A percentile compares a stretch with the other conserved stretches of the same genome.
Evolutionary conservation across 2,797 vertebrate genomes (phyloP).

Genomic region (Hylomyscus alleni): DNA sequence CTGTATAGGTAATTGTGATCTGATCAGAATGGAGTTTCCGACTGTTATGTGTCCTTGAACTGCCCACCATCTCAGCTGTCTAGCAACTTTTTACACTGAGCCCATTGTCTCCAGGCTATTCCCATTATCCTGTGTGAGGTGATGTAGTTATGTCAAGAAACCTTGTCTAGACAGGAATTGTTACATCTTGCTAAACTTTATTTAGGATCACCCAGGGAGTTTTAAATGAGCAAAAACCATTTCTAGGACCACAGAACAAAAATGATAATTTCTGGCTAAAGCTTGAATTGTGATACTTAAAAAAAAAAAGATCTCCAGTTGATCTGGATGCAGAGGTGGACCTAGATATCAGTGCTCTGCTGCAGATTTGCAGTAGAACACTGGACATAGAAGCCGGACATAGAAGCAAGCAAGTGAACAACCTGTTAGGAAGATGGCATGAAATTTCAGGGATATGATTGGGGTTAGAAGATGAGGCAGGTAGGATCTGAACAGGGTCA

Average conservation of each 20-base stretch:
- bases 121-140: not conserved
- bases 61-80: not conserved
- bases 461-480: not conserved
- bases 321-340: not conserved
- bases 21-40: not conserved
- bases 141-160: not conserved
- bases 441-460: not conserved
- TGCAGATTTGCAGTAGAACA: not conserved
- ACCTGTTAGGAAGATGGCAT: not conserved
- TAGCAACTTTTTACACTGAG: not conserved
- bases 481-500: not conserved
- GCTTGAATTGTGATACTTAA: not conserved
- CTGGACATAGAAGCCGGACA: not conserved
- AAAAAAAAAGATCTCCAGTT: not conserved
- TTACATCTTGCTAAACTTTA: not conserved
- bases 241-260: not conserved
- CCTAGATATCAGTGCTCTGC: not conserved
- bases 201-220: not conserved
- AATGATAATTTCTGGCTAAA: conserved; percentile 25
- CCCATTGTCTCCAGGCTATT: not conserved
- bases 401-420: not conserved
- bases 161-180: not conserved
- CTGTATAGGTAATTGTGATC: not conserved
- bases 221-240: not conserved
- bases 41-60: not conserved